Evolutionary conservation across 1,140 invertebrate genomes (phyloP), one percentile per base, ranked within the genome.

Genomic region (Calephelis virginiensis): DNA sequence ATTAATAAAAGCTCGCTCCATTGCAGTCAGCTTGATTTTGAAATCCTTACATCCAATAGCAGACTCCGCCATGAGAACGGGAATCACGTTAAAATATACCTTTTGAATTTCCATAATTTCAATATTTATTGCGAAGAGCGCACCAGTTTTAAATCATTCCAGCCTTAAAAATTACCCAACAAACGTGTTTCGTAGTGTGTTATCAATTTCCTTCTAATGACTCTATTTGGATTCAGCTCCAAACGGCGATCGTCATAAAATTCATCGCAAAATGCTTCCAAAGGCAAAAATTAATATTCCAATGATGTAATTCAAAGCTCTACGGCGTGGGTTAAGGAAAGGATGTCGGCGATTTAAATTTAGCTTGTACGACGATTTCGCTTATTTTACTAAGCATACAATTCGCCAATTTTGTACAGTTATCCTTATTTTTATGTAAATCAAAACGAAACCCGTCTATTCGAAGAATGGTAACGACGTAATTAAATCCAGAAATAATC

Each of bases 201-300:
- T 85, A 89, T 86, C 86, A 86, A 87, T 87, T 86, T 74, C 67
- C 75, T 75, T 78, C 75, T 86, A 89, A 89, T 87, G 82, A 76
- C 78, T 78, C 83, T 77, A 87, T 89, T 87, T 86, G 86, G 73
- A 89, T 89, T 85, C 86, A 81, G 70, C 70, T 63, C 75, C 77
- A 75, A 76, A 77, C 70, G 72, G 64, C 69, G 68, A 69, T 80
- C 80, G 86, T 88, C 86, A 88, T 88, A 88, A 88, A 87, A 87
- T 87, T 86, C 86, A 86, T 87, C 85, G 82, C 72, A 76, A 77
- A 82, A 82, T 74, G 80, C 77, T 81, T 81, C 79, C 81, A 78
- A 75, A 78, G 78, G 79, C 82, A 86, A 87, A 86, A 89, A 89
- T 89, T 89, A 89, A 89, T 87, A 89, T 89, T 89, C 86, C 79